Evolutionary conservation across 2,113 vertebrate genomes (phyloP).

Genomic region (Psittacara wagleri): DNA sequence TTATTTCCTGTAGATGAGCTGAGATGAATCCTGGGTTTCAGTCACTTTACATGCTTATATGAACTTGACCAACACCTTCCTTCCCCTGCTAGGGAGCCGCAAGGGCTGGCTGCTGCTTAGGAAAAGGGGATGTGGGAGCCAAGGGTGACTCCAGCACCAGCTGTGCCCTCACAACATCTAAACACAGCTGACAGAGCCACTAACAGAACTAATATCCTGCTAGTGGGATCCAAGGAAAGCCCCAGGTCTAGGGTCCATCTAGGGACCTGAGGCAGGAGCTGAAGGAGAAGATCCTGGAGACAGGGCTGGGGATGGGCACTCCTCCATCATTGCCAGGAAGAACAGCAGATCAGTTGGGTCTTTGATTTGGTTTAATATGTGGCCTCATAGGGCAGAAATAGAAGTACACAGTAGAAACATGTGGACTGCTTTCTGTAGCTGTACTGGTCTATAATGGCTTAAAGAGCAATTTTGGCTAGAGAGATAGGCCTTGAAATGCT

Average conservation of each 20-base stretch:
- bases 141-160: no score
- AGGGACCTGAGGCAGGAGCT: fast-evolving
- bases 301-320: not conserved
- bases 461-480: not conserved
- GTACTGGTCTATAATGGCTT: not conserved
- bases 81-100: not conserved
- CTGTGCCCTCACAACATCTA: not conserved
- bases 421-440: not conserved
- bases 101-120: not conserved
- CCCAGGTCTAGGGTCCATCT: not conserved
- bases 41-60: not conserved
- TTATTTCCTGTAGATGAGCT: not conserved
- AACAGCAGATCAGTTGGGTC: not conserved
- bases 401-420: not conserved
- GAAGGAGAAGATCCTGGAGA: not conserved
- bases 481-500: not conserved
- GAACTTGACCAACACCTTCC: not conserved
- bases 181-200: not conserved
- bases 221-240: not conserved
- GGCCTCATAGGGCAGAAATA: not conserved
- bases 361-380: not conserved
- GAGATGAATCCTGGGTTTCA: not conserved
- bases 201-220: not conserved
- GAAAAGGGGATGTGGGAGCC: not conserved
- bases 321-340: not conserved